Evolutionary conservation across 1,140 invertebrate species (phyloP).

Genomic region (Colletes gigas): DNA sequence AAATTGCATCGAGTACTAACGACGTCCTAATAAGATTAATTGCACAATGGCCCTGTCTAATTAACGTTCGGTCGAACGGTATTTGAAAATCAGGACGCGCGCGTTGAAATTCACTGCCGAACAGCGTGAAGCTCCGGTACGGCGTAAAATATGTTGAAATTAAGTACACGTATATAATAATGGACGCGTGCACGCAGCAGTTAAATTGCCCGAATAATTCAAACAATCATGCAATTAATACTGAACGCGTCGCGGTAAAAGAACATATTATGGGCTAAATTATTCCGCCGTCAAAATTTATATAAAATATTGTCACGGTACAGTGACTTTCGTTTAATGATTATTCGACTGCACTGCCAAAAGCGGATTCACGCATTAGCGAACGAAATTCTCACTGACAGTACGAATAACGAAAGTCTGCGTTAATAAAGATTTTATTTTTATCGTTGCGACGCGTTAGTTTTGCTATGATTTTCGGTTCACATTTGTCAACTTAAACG

Average conservation of each 20-base stretch:
- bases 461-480: too few species aligned
- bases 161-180: conserved; percentile 27
- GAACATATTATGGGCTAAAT: conserved; percentile 52
- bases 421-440: neutral
- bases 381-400: neutral
- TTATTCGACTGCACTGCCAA: conserved; percentile 28
- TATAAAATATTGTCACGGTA: conserved; percentile 44
- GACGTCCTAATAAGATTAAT: neutral
- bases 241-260: conserved; percentile 32
- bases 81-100: conserved; percentile 22
- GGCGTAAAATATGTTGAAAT: conserved; percentile 42
- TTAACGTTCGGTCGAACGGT: conserved; percentile 41
- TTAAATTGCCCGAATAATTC: conserved; percentile 57
- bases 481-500: too few species aligned
- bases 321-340: conserved; percentile 47
- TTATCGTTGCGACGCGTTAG: too few species aligned
- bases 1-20: neutral
- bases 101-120: conserved; percentile 45
- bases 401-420: neutral
- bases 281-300: conserved; percentile 46
- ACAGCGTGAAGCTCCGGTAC: conserved; percentile 30
- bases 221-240: conserved; percentile 56
- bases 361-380: neutral
- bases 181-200: conserved; percentile 8
- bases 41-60: conserved; percentile 17